Percentiles rank a stretch among this genome's conserved stretches.
phyloP scores from a whole-genome alignment of 1,140 invertebrate species.

The Euura saliciscinereae region DNA sequence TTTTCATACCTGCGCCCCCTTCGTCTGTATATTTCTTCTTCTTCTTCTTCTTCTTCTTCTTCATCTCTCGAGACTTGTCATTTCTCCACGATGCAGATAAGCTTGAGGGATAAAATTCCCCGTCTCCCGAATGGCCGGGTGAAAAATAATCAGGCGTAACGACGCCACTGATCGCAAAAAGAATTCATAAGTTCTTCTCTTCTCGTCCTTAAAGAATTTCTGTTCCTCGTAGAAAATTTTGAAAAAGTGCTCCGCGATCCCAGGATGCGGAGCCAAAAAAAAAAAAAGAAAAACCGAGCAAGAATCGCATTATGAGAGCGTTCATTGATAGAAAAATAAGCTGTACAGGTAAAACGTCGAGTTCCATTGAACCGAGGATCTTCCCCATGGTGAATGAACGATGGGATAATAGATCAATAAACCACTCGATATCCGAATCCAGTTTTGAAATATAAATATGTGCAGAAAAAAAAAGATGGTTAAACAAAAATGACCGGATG shows the following conservation, averaged over 20 bases:
- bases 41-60: too few relatives aligned
- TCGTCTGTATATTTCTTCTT: constrained; percentile 26
- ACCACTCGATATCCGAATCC: constrained; percentile 48
- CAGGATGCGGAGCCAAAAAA: not conserved
- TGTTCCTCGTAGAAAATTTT: not conserved
- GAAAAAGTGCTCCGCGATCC: not conserved
- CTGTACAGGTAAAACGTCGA: not conserved
- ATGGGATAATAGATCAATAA: constrained; percentile 39
- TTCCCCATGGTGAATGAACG: constrained; percentile 32
- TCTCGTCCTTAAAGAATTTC: not conserved
- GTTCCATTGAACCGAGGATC: not conserved
- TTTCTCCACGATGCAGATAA: constrained; percentile 21
- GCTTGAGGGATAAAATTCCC: constrained; percentile 27
- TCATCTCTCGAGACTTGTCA: constrained; percentile 20
- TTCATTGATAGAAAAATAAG: constrained; percentile 30
- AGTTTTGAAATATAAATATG: constrained; percentile 17
- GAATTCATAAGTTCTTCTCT: not conserved
- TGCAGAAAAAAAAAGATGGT: constrained; percentile 29
- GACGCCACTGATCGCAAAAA: not conserved
- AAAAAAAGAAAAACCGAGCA: not conserved
- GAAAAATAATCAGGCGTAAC: not conserved
- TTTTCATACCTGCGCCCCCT: constrained; percentile 25
- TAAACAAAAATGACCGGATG: constrained; percentile 55
- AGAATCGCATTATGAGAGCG: constrained; percentile 38
- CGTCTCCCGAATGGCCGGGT: constrained; percentile 14